Conservation (phyloP, 2,113 vertebrate genomes). For the Catagonus wagneri region DNA sequence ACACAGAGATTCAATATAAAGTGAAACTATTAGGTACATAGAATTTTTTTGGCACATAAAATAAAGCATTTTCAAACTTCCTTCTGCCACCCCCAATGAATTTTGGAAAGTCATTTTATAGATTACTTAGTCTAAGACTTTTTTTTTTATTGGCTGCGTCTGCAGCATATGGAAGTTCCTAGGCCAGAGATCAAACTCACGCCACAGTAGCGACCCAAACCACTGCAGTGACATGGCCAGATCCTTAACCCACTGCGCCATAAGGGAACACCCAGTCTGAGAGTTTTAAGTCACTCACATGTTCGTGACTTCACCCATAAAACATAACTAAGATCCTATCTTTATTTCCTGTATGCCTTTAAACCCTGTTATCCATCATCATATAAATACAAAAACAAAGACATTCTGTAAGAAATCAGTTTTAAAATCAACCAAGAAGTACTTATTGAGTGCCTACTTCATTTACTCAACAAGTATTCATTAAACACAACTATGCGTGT, state of each 20-base stretch:
- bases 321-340: neutral
- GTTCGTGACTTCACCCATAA: neutral
- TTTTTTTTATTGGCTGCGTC: no score
- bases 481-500: neutral
- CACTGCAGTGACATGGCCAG: no score
- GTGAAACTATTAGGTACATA: neutral
- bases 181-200: no score
- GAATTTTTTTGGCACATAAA: neutral
- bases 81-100: neutral
- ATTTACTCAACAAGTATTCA: neutral
- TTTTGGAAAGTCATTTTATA: neutral
- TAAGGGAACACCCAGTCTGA: neutral
- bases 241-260: no score
- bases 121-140: neutral
- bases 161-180: no score
- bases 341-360: constrained; percentile 28
- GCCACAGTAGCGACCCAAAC: no score
- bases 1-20: neutral
- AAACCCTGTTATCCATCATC: neutral
- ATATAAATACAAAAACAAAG: constrained; percentile 1
- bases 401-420: neutral
- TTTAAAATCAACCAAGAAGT: constrained; percentile 48
- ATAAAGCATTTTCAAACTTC: constrained; percentile 4
- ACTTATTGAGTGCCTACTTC: neutral
- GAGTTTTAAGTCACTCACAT: constrained; percentile 15